These are phyloP conservation scores for Pemphredon lugubris DNA, from an alignment of 2,888 invertebrate species.

Conservation along the genomic window DNA sequence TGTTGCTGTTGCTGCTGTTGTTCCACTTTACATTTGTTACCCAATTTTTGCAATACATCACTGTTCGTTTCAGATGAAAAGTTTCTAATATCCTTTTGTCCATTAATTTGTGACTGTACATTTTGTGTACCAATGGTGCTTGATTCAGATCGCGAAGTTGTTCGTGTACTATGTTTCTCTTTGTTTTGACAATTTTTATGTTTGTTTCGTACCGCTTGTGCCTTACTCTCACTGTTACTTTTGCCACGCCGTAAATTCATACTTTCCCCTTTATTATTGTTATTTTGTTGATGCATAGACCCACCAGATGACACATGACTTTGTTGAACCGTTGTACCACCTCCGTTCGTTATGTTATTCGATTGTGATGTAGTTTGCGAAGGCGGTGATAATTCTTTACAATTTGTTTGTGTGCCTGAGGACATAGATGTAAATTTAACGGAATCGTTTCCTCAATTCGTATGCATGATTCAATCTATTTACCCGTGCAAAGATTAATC, in stretches of 20 bases:
- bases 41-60: constrained; percentile 71
- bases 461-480: no score
- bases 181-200: constrained; percentile 82
- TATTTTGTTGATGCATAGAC: constrained; percentile 61
- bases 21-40: constrained; percentile 67
- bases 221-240: constrained; percentile 80
- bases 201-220: constrained; percentile 83
- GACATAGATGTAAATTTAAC: constrained; percentile 10
- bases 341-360: constrained; percentile 64
- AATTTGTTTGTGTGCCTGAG: constrained; percentile 74
- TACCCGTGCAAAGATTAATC: background rate
- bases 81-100: constrained; percentile 73
- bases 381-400: constrained; percentile 75
- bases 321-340: constrained; percentile 68
- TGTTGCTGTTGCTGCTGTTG: constrained; percentile 57
- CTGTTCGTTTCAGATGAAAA: constrained; percentile 66
- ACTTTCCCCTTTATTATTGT: constrained; percentile 81
- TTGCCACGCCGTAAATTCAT: constrained; percentile 78
- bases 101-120: constrained; percentile 69
- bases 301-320: constrained; percentile 61
- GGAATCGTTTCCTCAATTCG: no score
- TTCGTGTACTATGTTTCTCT: constrained; percentile 76
- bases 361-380: constrained; percentile 69
- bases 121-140: constrained; percentile 72
- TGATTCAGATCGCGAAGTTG: constrained; percentile 79